Conservation (phyloP, 92 coral and sea anemone genomes). For the Micromussa lordhowensis region DNA sequence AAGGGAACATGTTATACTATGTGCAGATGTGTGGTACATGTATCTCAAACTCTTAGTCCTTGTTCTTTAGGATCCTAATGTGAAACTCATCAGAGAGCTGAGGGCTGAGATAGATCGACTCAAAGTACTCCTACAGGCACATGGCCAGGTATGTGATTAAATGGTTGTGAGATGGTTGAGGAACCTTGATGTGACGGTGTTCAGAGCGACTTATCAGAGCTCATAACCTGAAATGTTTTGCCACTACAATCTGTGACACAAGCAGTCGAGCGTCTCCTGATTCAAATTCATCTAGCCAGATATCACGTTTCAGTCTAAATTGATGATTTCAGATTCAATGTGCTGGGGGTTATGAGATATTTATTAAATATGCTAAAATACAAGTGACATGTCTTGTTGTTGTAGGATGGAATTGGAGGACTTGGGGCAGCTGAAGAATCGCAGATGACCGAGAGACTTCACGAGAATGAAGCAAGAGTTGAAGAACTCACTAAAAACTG, state of each 20-base stretch:
- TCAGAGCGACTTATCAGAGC: no score
- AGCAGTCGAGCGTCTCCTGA: no score
- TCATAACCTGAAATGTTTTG: no score
- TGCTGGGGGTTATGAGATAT: no score
- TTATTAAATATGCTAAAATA: background rate
- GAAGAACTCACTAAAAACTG: constrained; percentile 96
- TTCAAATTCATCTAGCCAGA: no score
- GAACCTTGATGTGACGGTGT: background rate
- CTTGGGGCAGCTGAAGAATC: constrained; percentile 92
- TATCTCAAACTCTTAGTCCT: background rate
- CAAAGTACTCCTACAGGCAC: constrained; percentile 77
- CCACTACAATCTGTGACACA: no score
- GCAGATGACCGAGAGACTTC: constrained; percentile 86
- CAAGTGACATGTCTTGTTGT: background rate
- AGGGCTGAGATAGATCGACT: constrained; percentile 92
- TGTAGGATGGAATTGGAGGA: constrained; percentile 35
- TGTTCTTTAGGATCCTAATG: constrained; percentile 84
- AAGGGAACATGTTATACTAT: background rate
- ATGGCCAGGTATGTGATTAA: constrained; percentile 82
- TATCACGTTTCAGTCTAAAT: no score
- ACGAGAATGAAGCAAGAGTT: constrained; percentile 93
- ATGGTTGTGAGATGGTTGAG: no score
- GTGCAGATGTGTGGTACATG: background rate
- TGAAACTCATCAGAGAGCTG: constrained; percentile 90
- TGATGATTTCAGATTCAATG: no score